Percentiles rank a stretch among this genome's conserved stretches.
Evolutionary conservation across 2,113 vertebrate species (phyloP).

Genomic region (Zeus faber): DNA sequence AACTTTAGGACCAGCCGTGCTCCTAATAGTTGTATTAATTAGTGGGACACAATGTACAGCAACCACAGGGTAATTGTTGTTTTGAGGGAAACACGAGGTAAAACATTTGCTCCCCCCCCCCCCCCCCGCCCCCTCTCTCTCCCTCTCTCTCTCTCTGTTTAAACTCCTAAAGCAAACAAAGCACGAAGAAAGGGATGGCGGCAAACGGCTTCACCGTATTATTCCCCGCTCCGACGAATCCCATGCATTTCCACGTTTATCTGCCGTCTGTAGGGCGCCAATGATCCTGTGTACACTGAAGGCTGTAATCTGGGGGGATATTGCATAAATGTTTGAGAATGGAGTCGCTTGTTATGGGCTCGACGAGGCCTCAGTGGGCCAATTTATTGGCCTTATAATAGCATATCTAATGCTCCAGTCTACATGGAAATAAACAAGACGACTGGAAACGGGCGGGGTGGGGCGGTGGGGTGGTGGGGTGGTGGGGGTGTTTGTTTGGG

Average conservation of each 20-base stretch:
- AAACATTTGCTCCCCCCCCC: neutral
- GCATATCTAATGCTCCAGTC: conserved; percentile 58
- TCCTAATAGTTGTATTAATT: conserved; percentile 36
- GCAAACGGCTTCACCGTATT: neutral
- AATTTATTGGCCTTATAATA: conserved; percentile 58
- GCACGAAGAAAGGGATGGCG: neutral
- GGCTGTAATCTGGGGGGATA: conserved; percentile 43
- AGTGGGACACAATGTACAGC: conserved; percentile 28
- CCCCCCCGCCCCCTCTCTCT: too few species aligned
- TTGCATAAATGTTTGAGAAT: conserved; percentile 66
- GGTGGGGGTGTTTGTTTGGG: too few species aligned
- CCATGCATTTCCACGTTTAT: conserved; percentile 31
- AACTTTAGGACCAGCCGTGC: conserved; percentile 31
- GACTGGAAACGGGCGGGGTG: too few species aligned
- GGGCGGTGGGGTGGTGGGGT: too few species aligned
- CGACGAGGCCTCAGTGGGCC: conserved; percentile 43
- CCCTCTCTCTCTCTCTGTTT: conserved; percentile 6
- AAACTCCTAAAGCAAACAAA: neutral
- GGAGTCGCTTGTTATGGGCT: conserved; percentile 46
- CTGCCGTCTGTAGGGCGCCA: conserved; percentile 41
- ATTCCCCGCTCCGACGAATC: neutral
- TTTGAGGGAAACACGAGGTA: neutral
- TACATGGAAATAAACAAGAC: conserved; percentile 66
- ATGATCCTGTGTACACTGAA: conserved; percentile 43
- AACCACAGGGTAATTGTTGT: conserved; percentile 39